These are phyloP conservation scores for Pseudopodoces humilis DNA, from an alignment of 2,113 vertebrate species.

Conservation along the genomic window DNA sequence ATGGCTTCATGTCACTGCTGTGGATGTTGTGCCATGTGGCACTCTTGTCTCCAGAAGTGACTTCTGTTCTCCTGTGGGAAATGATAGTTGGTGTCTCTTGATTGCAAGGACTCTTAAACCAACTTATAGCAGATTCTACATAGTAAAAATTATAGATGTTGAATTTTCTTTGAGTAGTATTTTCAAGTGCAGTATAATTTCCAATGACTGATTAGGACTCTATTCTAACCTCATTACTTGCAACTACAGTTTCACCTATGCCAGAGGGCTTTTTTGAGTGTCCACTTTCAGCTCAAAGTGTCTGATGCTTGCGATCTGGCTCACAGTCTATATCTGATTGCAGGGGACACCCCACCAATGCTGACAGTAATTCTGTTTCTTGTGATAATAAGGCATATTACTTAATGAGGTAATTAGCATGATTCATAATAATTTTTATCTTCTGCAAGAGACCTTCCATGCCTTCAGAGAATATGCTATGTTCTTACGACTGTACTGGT, in stretches of 20 bases:
- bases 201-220: background rate
- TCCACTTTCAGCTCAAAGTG: background rate
- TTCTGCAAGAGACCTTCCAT: background rate
- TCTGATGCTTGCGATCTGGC: background rate
- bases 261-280: background rate
- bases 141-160: background rate
- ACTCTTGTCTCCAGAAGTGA: background rate
- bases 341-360: background rate
- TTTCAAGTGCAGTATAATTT: background rate
- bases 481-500: background rate
- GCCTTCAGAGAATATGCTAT: background rate
- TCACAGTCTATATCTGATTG: background rate
- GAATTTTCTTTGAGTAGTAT: background rate
- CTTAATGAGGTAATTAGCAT: background rate
- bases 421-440: background rate
- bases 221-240: background rate
- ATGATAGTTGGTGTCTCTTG: background rate
- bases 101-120: background rate
- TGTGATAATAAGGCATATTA: background rate
- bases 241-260: background rate
- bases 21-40: background rate
- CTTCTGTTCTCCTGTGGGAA: background rate
- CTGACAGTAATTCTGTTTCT: background rate
- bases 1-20: background rate
- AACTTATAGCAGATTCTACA: background rate